Percentiles rank a stretch among this genome's conserved stretches.
Evolutionary conservation across 1,140 invertebrate species (phyloP).

Genomic region (Caenorhabditis briggsae): DNA sequence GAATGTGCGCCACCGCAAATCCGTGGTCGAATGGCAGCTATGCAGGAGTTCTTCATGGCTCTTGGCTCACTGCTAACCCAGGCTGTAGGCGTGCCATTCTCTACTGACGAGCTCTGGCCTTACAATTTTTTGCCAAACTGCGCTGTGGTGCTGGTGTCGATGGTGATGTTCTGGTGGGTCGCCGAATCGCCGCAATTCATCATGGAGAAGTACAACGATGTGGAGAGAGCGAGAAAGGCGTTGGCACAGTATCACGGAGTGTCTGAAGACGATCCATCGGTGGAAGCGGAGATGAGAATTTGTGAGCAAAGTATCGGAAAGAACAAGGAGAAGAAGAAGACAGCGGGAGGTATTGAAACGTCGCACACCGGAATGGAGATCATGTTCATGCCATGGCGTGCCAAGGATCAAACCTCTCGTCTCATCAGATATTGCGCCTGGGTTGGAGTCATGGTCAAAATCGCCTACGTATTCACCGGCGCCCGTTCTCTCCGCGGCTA

Average conservation of each 20-base stretch:
- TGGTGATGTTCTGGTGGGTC: constrained; percentile 65
- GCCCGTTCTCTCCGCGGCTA: constrained; percentile 66
- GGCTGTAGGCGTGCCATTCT: constrained; percentile 66
- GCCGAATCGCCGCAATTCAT: constrained; percentile 66
- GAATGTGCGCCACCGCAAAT: constrained; percentile 65
- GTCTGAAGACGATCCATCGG: constrained; percentile 59
- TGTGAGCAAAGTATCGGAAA: constrained; percentile 59
- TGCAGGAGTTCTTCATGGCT: constrained; percentile 70
- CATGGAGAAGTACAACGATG: constrained; percentile 64
- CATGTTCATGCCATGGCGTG: constrained; percentile 69
- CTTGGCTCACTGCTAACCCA: constrained; percentile 65
- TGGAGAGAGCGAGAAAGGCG: constrained; percentile 62
- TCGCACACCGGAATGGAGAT: constrained; percentile 60
- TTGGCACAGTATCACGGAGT: constrained; percentile 66
- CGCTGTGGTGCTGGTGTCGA: constrained; percentile 57
- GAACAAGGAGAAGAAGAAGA: constrained; percentile 59
- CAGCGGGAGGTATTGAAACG: constrained; percentile 24
- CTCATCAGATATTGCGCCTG: constrained; percentile 69
- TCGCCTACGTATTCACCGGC: constrained; percentile 69
- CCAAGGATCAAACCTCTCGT: constrained; percentile 63
- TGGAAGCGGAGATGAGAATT: constrained; percentile 63
- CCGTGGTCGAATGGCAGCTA: constrained; percentile 67
- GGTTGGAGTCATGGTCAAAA: constrained; percentile 70
- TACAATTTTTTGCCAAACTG: constrained; percentile 65
- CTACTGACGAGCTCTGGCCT: constrained; percentile 65